Conservation (phyloP, 2,797 vertebrate genomes). For the Heterohyrax brucei region DNA sequence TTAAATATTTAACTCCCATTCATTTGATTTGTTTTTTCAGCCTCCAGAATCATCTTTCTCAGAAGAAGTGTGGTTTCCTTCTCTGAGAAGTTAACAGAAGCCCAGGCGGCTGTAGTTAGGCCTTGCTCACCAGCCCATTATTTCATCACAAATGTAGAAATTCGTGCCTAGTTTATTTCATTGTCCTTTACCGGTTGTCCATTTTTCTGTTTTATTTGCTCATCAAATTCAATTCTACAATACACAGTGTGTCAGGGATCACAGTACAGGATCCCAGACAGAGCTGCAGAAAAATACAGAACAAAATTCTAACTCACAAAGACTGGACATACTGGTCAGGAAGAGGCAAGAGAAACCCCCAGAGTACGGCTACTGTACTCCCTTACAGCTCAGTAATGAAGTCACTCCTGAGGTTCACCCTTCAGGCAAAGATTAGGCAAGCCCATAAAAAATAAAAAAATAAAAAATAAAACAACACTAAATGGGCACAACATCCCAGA, state of each 20-base stretch:
- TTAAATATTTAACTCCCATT: slow-evolving; percentile 37
- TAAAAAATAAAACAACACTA: too few relatives aligned
- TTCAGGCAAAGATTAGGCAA: too few relatives aligned
- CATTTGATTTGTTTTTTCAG: not conserved
- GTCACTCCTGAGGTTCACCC: too few relatives aligned
- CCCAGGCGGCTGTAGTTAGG: slow-evolving; percentile 32
- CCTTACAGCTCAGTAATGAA: too few relatives aligned
- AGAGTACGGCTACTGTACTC: too few relatives aligned
- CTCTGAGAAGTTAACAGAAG: slow-evolving; percentile 29
- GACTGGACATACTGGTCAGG: too few relatives aligned
- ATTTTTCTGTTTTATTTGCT: slow-evolving; percentile 72
- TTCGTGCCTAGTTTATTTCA: slow-evolving; percentile 67
- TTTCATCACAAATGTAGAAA: slow-evolving; percentile 48
- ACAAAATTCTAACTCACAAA: too few relatives aligned
- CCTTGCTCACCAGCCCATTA: slow-evolving; percentile 44
- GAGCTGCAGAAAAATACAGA: too few relatives aligned
- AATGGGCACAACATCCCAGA: too few relatives aligned
- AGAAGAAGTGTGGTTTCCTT: not conserved
- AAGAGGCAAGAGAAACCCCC: too few relatives aligned
- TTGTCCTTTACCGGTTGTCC: slow-evolving; percentile 15
- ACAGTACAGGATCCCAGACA: too few relatives aligned
- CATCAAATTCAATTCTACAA: not conserved
- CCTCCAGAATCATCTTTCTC: not conserved
- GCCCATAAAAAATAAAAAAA: too few relatives aligned
- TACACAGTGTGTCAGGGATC: not conserved